Base-by-base conservation (phyloP, 1,140 invertebrate genomes). In the Drosophila auraria region DNA sequence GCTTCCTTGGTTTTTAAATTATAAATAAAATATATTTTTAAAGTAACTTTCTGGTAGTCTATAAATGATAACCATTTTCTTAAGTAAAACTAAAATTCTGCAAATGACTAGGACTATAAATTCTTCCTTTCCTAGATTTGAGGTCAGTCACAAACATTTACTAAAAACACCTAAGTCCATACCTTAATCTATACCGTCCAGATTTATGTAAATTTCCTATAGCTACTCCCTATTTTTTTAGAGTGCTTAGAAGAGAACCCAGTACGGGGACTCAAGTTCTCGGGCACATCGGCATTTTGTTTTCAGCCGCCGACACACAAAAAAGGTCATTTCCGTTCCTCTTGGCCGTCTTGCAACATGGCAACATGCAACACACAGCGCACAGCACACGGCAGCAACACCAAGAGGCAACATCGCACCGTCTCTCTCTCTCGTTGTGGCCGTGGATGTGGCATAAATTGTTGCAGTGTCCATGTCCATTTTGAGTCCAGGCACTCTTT, bases 401-500 rank as follows among this genome's bases (percentile, higher is more conserved):
- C 12, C 56, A 68, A 40, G 58, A 33, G 42, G 68, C 68, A 45
- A 45, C 69, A 72, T 69, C 40, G 47, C 12, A 44, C 30, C 30
- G 38, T 72, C 70, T 38, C 44, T 30, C 68, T 68, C 69, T 47
- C 9, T 30, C 27, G 33, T 25, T 20, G 47, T 25, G 49, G 36
- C 20, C n/a, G 61, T 64, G 62, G 62, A 64, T 65, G 74, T 89
- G 84, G 84, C 84, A 87, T 87, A 87, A 87, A 87, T 89, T 89
- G 84, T 86, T 89, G 86, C 86, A 82, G 86, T 56, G 84, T 78
- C 84, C 84, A 87, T 87, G 84, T 87, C 84, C 84, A 87, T 87
- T 87, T 87, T 87, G 84, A 87, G 84, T 87, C 83, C 86, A 90
- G 86, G 82, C 86, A 90, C 86, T 90, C 86, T 90, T 90, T 90